Evolutionary conservation across 2,888 invertebrate genomes (phyloP).

Genomic region (Timandra comae): DNA sequence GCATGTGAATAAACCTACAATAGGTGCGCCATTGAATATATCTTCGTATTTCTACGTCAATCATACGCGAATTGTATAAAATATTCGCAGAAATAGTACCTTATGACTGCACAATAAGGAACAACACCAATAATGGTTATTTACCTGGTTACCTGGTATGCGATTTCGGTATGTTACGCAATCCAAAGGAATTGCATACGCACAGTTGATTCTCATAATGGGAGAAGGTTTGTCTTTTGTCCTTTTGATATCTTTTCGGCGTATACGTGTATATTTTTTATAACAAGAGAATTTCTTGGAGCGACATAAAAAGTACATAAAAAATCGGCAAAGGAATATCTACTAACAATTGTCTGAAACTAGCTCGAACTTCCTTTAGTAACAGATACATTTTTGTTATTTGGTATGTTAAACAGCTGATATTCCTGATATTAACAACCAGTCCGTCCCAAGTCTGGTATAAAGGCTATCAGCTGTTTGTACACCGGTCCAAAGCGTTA

Average conservation of each 20-base stretch:
- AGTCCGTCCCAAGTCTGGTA: too few relatives aligned
- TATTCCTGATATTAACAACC: too few relatives aligned
- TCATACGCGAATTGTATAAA: slow-evolving; percentile 18
- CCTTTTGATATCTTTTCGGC: slow-evolving; percentile 10
- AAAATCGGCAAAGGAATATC: too few relatives aligned
- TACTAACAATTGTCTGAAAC: too few relatives aligned
- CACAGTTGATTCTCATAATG: slow-evolving; percentile 40
- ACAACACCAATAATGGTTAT: slow-evolving; percentile 9
- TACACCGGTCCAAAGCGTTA: too few relatives aligned
- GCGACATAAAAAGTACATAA: too few relatives aligned
- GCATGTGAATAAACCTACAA: slow-evolving; percentile 66
- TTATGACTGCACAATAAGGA: slow-evolving; percentile 18
- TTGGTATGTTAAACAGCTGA: too few relatives aligned
- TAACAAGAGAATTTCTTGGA: too few relatives aligned
- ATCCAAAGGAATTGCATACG: slow-evolving; percentile 37
- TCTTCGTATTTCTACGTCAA: too few relatives aligned
- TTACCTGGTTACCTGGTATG: slow-evolving; percentile 27
- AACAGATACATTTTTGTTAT: too few relatives aligned
- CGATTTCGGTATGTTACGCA: slow-evolving; percentile 42
- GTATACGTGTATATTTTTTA: slow-evolving; percentile 20
- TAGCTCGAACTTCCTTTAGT: too few relatives aligned
- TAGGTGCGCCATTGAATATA: slow-evolving; percentile 40
- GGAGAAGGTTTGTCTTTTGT: slow-evolving; percentile 15
- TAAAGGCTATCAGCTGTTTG: too few relatives aligned
- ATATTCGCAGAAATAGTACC: slow-evolving; percentile 13